Base-by-base conservation (phyloP, 92 coral and sea anemone genomes). In the Blastomussa wellsi region DNA sequence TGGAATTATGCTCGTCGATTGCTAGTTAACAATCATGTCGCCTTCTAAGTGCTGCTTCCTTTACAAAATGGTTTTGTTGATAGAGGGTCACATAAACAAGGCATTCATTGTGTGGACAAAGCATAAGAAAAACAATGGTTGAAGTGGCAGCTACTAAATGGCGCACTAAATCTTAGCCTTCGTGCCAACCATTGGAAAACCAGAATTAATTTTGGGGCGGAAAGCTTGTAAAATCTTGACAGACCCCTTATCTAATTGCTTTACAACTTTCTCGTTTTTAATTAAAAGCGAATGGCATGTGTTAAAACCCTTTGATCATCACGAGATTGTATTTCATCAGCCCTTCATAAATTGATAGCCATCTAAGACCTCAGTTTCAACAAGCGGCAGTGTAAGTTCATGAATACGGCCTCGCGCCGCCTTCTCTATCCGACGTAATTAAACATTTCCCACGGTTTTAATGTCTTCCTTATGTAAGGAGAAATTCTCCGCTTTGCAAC, bases 21-120 rank as follows among this genome's bases (percentile, higher is more conserved):
- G 66, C 35, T 62, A 5, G 68, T 68, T 69, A 81, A 44, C 84
- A 80, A 66, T 71, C 52, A 55, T 67, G 28, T 28, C n/a, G n/a
- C n/a, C n/a, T n/a, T 20, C 78, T 82, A 72, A 82, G 86, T 52
- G 72, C 71, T 74, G 87, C 57, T 83, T 83, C 87, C 87, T 74
- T 59, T 83, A 65, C 35, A 32, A 83, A 83, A 44, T 76, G 87
- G 90, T 74, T 79, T 79, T 85, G 92, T 79, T 89, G 92, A 86
- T 85, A 70, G 72, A 70, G 49, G 89, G 81, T 84, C 84, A 75
- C 26, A 77, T 57, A 77, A 89, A 89, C 89, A 89, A 84, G 28
- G 62, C 60, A 51, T 38, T 75, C 12, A 29, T 83, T 83, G 39
- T 83, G 42, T 42, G 67, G 31, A 29, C 47, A 41, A 6, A 44